Conservation (phyloP, 2,888 invertebrate species). For the Apotomis turbidana region DNA sequence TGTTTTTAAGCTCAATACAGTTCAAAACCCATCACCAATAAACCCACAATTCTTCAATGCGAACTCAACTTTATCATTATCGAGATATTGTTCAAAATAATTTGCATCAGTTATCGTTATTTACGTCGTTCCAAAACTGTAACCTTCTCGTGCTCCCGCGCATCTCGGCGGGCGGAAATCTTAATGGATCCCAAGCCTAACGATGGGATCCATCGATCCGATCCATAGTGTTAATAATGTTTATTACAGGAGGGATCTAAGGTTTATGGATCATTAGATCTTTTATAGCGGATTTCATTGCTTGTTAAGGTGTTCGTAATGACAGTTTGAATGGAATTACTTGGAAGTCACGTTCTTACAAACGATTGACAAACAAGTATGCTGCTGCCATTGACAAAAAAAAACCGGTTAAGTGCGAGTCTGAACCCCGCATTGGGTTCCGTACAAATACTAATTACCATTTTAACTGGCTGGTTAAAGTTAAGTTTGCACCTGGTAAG, state of each 20-base stretch:
- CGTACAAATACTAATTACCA: too few species aligned
- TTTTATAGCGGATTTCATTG: constrained; percentile 17
- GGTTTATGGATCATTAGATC: constrained; percentile 18
- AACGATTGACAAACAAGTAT: neutral
- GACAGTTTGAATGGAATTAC: too few species aligned
- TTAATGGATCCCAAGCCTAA: constrained; percentile 82
- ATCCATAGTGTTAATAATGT: constrained; percentile 59
- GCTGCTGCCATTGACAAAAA: too few species aligned
- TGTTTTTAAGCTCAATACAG: constrained; percentile 7
- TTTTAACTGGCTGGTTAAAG: too few species aligned
- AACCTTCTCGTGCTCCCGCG: constrained; percentile 66
- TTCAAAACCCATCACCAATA: constrained; percentile 6
- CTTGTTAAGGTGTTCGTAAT: constrained; percentile 17
- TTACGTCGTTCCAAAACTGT: constrained; percentile 50
- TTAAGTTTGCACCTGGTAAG: too few species aligned
- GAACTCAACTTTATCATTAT: constrained; percentile 15
- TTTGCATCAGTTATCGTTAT: constrained; percentile 15
- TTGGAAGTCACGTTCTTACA: neutral
- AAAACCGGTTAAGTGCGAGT: too few species aligned
- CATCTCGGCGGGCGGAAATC: constrained; percentile 80
- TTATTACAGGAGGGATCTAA: constrained; percentile 26
- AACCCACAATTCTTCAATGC: neutral
- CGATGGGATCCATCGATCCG: constrained; percentile 78
- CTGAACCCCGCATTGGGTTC: too few species aligned
- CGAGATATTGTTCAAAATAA: constrained; percentile 48